phyloP scores from a whole-genome alignment of 37 sponge, comb jelly and placozoan genomes.

The Petrosia ficiformis region DNA sequence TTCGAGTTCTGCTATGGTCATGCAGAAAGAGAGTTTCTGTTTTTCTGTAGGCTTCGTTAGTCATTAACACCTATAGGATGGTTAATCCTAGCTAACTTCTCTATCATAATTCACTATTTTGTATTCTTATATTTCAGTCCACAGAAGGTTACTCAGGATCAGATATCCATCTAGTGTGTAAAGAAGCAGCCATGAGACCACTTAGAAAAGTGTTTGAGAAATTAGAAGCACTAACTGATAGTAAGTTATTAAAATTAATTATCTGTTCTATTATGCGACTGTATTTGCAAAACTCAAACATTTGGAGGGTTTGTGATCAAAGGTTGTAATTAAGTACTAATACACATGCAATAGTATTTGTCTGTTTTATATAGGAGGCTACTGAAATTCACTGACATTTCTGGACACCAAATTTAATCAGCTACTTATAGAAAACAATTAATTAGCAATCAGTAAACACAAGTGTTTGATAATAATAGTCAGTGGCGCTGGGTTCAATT shows the following conservation, averaged over 20 bases:
- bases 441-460: too few relatives aligned
- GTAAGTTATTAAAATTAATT: too few relatives aligned
- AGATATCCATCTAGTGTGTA: conserved; percentile 92
- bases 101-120: background rate
- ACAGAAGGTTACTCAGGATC: conserved; percentile 99
- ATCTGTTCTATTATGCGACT: background rate
- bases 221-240: conserved; percentile 22
- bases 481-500: too few relatives aligned
- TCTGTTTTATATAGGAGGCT: too few relatives aligned
- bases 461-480: too few relatives aligned
- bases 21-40: background rate
- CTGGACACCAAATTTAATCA: too few relatives aligned
- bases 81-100: too few relatives aligned
- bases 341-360: background rate
- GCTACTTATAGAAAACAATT: too few relatives aligned
- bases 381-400: too few relatives aligned
- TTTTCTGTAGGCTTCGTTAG: background rate
- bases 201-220: conserved; percentile 88
- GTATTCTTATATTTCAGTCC: conserved; percentile 38
- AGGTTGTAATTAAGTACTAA: too few relatives aligned
- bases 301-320: background rate
- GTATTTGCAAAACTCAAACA: background rate
- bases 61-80: too few relatives aligned
- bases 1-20: too few relatives aligned
- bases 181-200: conserved; percentile 97